Evolutionary conservation across 2,797 vertebrate genomes (phyloP).

Genomic region (Poeciliopsis gracilis): DNA sequence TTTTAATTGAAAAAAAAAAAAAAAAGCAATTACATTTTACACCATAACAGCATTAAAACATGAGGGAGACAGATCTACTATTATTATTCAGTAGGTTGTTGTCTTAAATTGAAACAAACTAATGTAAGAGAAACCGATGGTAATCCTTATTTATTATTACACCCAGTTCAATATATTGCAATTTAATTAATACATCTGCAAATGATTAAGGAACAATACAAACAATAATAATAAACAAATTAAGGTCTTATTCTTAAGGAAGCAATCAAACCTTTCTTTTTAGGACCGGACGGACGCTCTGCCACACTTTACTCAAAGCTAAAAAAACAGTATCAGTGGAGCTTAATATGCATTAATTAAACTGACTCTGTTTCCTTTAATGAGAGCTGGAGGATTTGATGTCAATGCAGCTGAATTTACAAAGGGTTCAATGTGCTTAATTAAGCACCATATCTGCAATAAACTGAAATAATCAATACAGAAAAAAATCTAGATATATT

Average conservation of each 20-base stretch:
- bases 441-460: slow-evolving; percentile 90
- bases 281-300: slow-evolving; percentile 62
- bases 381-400: slow-evolving; percentile 95
- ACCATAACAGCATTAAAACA: neutral
- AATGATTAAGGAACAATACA: slow-evolving; percentile 16
- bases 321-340: slow-evolving; percentile 91
- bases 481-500: slow-evolving; percentile 72
- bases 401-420: slow-evolving; percentile 93
- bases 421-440: slow-evolving; percentile 89
- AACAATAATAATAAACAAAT: slow-evolving; percentile 1
- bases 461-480: slow-evolving; percentile 89
- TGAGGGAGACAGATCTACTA: neutral
- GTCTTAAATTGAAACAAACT: neutral
- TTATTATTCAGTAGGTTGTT: neutral
- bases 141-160: slow-evolving; percentile 9
- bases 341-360: slow-evolving; percentile 99
- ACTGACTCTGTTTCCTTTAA: slow-evolving; percentile 96
- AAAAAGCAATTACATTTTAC: neutral
- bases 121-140: slow-evolving; percentile 18
- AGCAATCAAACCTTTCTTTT: slow-evolving; percentile 60
- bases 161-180: slow-evolving; percentile 26
- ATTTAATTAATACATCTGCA: slow-evolving; percentile 54
- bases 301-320: slow-evolving; percentile 80
- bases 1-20: neutral
- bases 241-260: slow-evolving; percentile 31